Conservation (phyloP, 2,113 vertebrate genomes). For the Lagopus muta region DNA sequence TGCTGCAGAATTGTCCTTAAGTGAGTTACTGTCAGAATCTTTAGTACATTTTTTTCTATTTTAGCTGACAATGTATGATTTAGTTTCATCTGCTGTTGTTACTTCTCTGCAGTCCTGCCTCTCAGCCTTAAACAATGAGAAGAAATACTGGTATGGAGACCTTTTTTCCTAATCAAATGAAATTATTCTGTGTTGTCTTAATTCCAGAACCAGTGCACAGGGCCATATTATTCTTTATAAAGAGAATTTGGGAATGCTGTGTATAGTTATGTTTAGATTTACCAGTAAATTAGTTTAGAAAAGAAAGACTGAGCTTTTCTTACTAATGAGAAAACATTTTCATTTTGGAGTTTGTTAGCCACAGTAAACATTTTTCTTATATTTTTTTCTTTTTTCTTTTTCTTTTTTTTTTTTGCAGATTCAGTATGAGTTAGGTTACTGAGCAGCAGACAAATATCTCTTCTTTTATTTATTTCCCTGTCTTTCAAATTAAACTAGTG, state of each 20-base stretch:
- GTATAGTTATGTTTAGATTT: not conserved
- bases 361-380: not conserved
- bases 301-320: not conserved
- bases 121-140: not conserved
- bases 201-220: not conserved
- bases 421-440: not conserved
- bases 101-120: not conserved
- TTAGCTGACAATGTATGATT: not conserved
- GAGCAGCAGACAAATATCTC: not conserved
- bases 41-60: not conserved
- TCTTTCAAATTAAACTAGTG: not conserved
- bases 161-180: not conserved
- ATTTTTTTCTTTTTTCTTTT: no score
- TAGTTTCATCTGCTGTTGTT: not conserved
- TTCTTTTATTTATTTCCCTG: not conserved
- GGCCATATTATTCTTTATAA: not conserved
- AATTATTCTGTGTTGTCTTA: not conserved
- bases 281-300: not conserved
- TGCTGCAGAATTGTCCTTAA: not conserved
- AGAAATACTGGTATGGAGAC: not conserved
- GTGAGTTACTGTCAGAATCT: not conserved
- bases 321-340: not conserved
- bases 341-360: not conserved
- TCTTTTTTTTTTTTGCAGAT: not conserved
- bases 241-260: not conserved